Conservation (phyloP, 2,113 vertebrate genomes). For the Varanus salvator region DNA sequence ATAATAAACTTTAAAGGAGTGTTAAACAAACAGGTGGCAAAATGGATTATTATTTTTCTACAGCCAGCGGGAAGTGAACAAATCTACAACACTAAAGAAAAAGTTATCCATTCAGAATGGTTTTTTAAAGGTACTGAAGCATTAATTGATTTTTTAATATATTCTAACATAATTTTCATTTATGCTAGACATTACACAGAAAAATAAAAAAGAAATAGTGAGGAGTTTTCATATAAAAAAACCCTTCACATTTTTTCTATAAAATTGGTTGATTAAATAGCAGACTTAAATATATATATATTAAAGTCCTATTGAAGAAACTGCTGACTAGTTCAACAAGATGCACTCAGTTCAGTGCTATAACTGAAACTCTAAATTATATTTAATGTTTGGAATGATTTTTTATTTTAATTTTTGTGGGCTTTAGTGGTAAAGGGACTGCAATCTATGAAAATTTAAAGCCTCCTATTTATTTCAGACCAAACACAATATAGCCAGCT, state of each 20-base stretch:
- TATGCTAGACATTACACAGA: constrained; percentile 59
- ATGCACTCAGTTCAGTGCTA: constrained; percentile 55
- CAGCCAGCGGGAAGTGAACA: constrained; percentile 45
- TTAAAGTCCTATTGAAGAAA: constrained; percentile 68
- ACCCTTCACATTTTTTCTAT: constrained; percentile 45
- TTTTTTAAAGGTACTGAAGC: constrained; percentile 24
- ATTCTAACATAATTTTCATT: constrained; percentile 63
- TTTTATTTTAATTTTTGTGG: constrained; percentile 63
- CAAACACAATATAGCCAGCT: constrained; percentile 23
- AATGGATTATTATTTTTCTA: constrained; percentile 20
- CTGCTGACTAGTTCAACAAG: constrained; percentile 67
- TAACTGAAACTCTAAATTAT: constrained; percentile 62
- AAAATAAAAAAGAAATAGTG: constrained; percentile 70
- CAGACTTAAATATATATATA: constrained; percentile 59
- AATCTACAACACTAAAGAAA: constrained; percentile 41
- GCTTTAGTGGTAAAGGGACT: constrained; percentile 38
- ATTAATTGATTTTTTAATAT: constrained; percentile 64
- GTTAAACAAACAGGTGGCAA: constrained; percentile 52
- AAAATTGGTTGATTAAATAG: constrained; percentile 68
- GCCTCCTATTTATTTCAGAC: constrained; percentile 44
- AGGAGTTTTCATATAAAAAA: constrained; percentile 66
- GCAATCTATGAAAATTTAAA: constrained; percentile 60
- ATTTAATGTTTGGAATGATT: constrained; percentile 54
- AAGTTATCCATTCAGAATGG: constrained; percentile 40
- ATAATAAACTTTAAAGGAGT: constrained; percentile 47